Evolutionary conservation across 2,888 invertebrate genomes (phyloP).

Genomic region (Cacoxenus indagator): DNA sequence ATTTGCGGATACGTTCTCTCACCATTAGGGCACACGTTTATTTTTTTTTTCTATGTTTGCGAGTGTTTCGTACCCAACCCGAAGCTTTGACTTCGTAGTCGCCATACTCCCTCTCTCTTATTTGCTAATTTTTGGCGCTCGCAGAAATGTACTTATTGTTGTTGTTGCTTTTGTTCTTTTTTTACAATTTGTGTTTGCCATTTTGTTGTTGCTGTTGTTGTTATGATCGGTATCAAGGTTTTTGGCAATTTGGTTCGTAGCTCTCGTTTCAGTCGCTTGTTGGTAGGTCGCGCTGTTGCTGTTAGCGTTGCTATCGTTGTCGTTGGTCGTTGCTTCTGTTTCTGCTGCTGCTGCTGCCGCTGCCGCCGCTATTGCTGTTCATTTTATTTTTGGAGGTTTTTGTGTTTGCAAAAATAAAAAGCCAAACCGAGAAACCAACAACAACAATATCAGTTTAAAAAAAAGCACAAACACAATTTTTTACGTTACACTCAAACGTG

Average conservation of each 20-base stretch:
- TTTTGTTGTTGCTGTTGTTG: conserved; percentile 25
- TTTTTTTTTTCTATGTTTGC: not conserved
- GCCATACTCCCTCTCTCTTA: not conserved
- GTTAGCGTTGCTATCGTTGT: conserved; percentile 31
- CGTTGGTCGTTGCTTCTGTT: conserved; percentile 18
- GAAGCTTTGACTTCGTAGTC: too few species aligned
- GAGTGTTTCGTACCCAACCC: not conserved
- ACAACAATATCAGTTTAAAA: too few species aligned
- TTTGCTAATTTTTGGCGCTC: not conserved
- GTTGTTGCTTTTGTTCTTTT: not conserved
- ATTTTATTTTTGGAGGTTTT: conserved; percentile 20
- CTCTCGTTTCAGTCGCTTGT: conserved; percentile 63
- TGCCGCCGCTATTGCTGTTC: conserved; percentile 40
- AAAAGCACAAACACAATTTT: conserved; percentile 7
- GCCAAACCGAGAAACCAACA: not conserved
- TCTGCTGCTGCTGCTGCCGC: conserved; percentile 39
- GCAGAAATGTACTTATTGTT: not conserved
- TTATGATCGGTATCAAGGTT: conserved; percentile 69
- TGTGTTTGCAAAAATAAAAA: conserved; percentile 15
- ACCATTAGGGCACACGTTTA: too few species aligned
- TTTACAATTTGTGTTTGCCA: conserved; percentile 16
- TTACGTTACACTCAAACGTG: not conserved
- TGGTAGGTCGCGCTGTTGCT: conserved; percentile 57
- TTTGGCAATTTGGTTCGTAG: conserved; percentile 67
- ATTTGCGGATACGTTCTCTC: too few species aligned